Evolutionary conservation across 2,888 invertebrate species (phyloP).

Genomic region (Dromius quadrimaculatus): DNA sequence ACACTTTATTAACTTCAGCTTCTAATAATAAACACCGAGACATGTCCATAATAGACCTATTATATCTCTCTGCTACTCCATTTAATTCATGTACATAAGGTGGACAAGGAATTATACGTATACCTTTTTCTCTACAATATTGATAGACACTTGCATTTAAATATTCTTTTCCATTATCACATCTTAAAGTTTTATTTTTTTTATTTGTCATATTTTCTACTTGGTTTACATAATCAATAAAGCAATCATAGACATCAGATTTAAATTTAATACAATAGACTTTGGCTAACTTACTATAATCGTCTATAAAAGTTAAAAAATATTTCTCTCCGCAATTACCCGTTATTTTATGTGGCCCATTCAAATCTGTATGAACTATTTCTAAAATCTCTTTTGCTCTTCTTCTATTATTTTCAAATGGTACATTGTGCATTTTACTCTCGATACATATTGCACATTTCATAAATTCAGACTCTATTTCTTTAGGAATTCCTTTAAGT

Average conservation of each 20-base stretch:
- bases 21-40: conserved; percentile 55
- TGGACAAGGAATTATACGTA: conserved; percentile 52
- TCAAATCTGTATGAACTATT: conserved; percentile 57
- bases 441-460: conserved; percentile 56
- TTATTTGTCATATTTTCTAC: conserved; percentile 24
- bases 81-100: conserved; percentile 55
- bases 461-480: conserved; percentile 54
- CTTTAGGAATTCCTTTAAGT: conserved; percentile 53
- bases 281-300: conserved; percentile 23
- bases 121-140: conserved; percentile 54
- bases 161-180: conserved; percentile 48
- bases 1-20: conserved; percentile 53
- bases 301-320: conserved; percentile 36
- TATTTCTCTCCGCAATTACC: conserved; percentile 47
- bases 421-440: conserved; percentile 58
- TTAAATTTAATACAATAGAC: conserved; percentile 22
- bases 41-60: conserved; percentile 55
- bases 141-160: conserved; percentile 51
- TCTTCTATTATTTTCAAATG: conserved; percentile 56
- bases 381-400: conserved; percentile 55
- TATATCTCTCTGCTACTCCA: conserved; percentile 55
- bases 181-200: conserved; percentile 22
- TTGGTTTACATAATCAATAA: conserved; percentile 13
- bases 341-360: conserved; percentile 53
- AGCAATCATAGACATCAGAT: conserved; percentile 24